Percentiles rank a stretch among this genome's conserved stretches.
Conservation (phyloP, 2,888 invertebrate species). For the Hermaeophaga mercurialis region DNA sequence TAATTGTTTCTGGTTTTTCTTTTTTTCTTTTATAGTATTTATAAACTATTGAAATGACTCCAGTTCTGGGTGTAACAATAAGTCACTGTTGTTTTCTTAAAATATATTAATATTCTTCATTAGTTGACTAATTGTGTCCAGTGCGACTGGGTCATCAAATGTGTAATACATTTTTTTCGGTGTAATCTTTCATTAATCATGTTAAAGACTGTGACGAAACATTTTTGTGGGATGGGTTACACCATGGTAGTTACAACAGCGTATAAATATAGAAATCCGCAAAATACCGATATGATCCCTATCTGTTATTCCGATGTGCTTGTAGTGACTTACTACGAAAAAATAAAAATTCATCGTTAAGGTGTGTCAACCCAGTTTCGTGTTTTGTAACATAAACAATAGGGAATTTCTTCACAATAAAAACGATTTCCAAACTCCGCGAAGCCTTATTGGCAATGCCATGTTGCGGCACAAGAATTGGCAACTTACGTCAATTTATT, state of each 20-base stretch:
- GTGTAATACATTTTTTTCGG: conserved; percentile 6
- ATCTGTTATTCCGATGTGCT: conserved; percentile 3
- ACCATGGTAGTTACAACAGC: conserved; percentile 11
- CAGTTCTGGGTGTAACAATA: no score
- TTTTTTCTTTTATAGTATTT: no score
- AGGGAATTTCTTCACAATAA: conserved; percentile 22
- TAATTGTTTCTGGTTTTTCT: no score
- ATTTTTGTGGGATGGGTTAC: conserved; percentile 22
- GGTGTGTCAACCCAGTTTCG: conserved; percentile 27
- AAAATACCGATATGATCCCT: conserved; percentile 9
- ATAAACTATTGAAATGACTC: no score
- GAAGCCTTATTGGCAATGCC: conserved; percentile 13
- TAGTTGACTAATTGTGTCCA: no score
- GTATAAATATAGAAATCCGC: conserved; percentile 25
- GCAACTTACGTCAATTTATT: conserved; percentile 11
- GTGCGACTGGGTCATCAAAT: no score
- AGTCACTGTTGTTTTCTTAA: no score
- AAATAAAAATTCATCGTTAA: conserved; percentile 16
- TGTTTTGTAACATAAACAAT: conserved; percentile 17
- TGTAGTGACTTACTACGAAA: neutral
- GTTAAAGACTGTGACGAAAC: conserved; percentile 14
- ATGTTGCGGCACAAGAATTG: conserved; percentile 3
- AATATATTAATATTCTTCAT: no score
- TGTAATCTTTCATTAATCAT: conserved; percentile 13
- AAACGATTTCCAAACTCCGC: conserved; percentile 9